Percentiles rank a stretch among this genome's conserved stretches.
Conservation (phyloP, 2,888 invertebrate species). For the Diploptera punctata region DNA sequence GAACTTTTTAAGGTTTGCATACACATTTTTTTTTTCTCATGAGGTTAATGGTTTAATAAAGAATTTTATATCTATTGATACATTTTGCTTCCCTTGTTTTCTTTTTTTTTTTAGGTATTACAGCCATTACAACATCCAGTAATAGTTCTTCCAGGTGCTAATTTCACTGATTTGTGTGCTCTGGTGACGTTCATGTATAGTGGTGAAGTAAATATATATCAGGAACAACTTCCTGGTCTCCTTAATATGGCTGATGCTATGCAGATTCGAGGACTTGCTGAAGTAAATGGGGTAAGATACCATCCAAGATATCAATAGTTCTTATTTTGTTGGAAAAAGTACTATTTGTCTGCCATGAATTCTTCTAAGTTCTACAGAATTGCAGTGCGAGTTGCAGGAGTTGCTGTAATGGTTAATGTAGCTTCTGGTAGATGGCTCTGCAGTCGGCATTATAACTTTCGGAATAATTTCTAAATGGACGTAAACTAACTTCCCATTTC, state of each 20-base stretch:
- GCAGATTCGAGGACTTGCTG: conserved; percentile 82
- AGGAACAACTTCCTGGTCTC: conserved; percentile 77
- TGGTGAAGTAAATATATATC: conserved; percentile 85
- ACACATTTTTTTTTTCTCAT: background rate
- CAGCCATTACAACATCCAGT: conserved; percentile 73
- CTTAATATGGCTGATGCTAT: conserved; percentile 79
- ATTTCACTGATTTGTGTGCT: conserved; percentile 72
- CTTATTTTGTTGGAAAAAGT: too few species aligned
- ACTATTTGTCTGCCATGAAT: too few species aligned
- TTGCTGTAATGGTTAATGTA: too few species aligned
- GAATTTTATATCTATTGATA: too few species aligned
- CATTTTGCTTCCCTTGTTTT: background rate
- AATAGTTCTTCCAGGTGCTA: conserved; percentile 74
- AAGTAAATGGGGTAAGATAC: conserved; percentile 75
- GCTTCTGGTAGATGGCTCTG: too few species aligned
- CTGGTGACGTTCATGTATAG: conserved; percentile 88
- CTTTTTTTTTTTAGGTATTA: conserved; percentile 61
- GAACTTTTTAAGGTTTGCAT: conserved; percentile 78
- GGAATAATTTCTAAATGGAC: too few species aligned
- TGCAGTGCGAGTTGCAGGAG: too few species aligned
- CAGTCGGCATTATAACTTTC: too few species aligned
- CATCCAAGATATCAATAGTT: too few species aligned
- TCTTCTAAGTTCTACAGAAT: too few species aligned
- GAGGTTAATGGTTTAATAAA: too few species aligned
- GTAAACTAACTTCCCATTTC: too few species aligned